Evolutionary conservation across 2,888 invertebrate species (phyloP).

Genomic region (Lasioglossum vierecki): DNA sequence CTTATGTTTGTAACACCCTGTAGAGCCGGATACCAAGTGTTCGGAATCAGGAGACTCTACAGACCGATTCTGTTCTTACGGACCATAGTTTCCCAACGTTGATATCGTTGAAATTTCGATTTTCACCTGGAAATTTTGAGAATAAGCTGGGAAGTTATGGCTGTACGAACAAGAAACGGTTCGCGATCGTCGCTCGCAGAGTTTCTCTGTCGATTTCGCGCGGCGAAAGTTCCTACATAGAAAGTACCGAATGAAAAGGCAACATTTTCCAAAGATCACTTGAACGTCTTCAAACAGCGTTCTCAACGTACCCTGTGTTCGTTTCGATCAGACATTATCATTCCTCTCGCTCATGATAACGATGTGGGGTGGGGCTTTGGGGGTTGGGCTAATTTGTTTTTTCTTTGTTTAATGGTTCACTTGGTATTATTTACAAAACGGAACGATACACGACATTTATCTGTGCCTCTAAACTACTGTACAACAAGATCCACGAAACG

Average conservation of each 20-base stretch:
- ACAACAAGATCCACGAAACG: slow-evolving; percentile 64
- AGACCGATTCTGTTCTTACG: background rate
- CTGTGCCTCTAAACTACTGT: slow-evolving; percentile 66
- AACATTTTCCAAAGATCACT: slow-evolving; percentile 40
- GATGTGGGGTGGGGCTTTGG: slow-evolving; percentile 3
- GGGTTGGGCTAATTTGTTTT: background rate
- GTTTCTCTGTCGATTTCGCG: slow-evolving; percentile 22
- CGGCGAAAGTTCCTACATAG: slow-evolving; percentile 15
- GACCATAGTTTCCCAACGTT: background rate
- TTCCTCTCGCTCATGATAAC: slow-evolving; percentile 16
- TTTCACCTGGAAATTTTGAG: background rate
- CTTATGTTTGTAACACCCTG: background rate
- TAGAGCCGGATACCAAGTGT: background rate
- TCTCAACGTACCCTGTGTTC: slow-evolving; percentile 52
- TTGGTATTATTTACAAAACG: slow-evolving; percentile 62
- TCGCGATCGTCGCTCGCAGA: background rate
- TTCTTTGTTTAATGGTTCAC: slow-evolving; percentile 14
- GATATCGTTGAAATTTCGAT: background rate
- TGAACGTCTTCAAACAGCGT: slow-evolving; percentile 27
- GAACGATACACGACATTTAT: slow-evolving; percentile 58
- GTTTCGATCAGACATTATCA: slow-evolving; percentile 13
- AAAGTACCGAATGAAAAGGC: slow-evolving; percentile 44
- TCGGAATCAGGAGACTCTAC: background rate
- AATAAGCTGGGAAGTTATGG: background rate
- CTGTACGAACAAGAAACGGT: background rate